phyloP scores from a whole-genome alignment of 2,888 invertebrate species.

The Lithophane socia region DNA sequence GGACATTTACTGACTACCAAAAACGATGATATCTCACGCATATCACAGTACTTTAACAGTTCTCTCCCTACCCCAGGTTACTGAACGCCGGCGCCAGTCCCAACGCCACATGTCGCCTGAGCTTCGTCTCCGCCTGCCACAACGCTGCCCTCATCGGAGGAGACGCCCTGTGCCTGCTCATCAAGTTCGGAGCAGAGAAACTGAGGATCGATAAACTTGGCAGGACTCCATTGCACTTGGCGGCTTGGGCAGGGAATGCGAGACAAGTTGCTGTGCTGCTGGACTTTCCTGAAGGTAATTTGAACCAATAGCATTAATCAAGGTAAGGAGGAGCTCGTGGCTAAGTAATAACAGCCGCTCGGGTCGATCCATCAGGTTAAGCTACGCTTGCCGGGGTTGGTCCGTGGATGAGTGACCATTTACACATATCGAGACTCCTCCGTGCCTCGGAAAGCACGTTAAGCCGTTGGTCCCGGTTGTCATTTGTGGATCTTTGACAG shows the following conservation, averaged over 20 bases:
- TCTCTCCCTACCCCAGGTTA: slow-evolving; percentile 73
- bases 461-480: too few species aligned
- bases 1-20: background rate
- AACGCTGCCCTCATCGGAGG: slow-evolving; percentile 83
- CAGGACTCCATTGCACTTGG: slow-evolving; percentile 87
- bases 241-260: slow-evolving; percentile 86
- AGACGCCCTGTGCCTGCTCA: slow-evolving; percentile 80
- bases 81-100: slow-evolving; percentile 86
- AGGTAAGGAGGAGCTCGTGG: too few species aligned
- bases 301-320: background rate
- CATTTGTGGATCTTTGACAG: too few species aligned
- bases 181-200: slow-evolving; percentile 85
- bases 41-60: background rate
- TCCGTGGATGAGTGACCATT: too few species aligned
- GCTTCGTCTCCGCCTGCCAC: slow-evolving; percentile 86
- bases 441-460: too few species aligned
- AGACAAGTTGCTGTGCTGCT: slow-evolving; percentile 84
- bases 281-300: slow-evolving; percentile 84
- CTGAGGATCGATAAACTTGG: slow-evolving; percentile 83
- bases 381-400: too few species aligned
- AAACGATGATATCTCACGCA: background rate
- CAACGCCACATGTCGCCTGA: slow-evolving; percentile 87
- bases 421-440: too few species aligned
- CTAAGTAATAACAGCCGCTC: too few species aligned
- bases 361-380: too few species aligned